Conservation (phyloP, 2,113 vertebrate genomes). For the Pseudois nayaur region DNA sequence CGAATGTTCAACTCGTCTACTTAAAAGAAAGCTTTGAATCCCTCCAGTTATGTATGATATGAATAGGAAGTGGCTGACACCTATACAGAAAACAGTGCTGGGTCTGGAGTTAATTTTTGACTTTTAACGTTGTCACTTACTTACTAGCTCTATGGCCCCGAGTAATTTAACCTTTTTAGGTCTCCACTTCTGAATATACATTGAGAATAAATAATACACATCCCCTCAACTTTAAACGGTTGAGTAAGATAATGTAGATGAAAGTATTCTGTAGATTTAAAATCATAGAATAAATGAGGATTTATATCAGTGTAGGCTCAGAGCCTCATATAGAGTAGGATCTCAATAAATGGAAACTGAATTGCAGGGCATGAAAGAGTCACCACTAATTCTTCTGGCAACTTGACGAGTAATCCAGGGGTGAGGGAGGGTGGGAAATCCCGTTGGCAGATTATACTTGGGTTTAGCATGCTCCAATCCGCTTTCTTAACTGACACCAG, state of each 20-base stretch:
- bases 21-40: slow-evolving; percentile 40
- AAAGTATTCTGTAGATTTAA: not conserved
- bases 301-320: not conserved
- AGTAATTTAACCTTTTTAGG: not conserved
- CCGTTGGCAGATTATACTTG: not conserved
- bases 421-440: not conserved
- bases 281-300: not conserved
- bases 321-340: not conserved
- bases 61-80: slow-evolving; percentile 20
- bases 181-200: not conserved
- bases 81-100: not conserved
- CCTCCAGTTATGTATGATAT: not conserved
- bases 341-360: not conserved
- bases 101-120: not conserved
- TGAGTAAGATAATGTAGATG: not conserved
- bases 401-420: not conserved
- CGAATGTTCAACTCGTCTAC: not conserved
- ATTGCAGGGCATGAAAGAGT: no score
- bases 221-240: not conserved
- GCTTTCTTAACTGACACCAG: not conserved
- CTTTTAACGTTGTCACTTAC: not conserved
- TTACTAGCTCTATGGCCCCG: not conserved
- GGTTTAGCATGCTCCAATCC: not conserved
- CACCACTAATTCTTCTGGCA: not conserved
- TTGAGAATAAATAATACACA: not conserved